Evolutionary conservation across 2,797 vertebrate genomes (phyloP).

Genomic region (Rousettus madagascariensis): DNA sequence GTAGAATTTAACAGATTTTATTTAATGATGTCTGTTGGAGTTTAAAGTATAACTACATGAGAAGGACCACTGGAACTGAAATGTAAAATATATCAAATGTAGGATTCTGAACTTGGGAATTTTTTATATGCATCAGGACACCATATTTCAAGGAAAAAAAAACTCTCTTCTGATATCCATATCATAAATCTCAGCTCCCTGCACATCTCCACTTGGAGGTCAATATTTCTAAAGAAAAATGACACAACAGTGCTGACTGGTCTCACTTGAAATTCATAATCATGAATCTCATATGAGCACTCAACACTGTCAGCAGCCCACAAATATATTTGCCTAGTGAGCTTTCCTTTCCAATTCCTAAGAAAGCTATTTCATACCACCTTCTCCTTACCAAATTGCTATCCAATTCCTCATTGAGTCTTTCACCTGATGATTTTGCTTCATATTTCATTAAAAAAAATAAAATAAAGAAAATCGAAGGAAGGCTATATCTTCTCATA

Average conservation of each 20-base stretch:
- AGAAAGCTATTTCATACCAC: background rate
- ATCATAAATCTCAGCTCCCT: slow-evolving; percentile 1
- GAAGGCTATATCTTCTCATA: background rate
- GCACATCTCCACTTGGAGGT: background rate
- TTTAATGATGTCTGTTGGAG: background rate
- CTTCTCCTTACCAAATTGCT: background rate
- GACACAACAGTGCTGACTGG: background rate
- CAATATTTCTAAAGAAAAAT: slow-evolving; percentile 42
- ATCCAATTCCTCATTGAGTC: background rate
- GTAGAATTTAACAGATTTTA: background rate
- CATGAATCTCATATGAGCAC: background rate
- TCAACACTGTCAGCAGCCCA: background rate
- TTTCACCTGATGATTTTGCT: background rate
- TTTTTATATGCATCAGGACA: background rate
- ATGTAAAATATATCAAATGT: background rate
- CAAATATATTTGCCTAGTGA: background rate
- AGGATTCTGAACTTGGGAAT: background rate
- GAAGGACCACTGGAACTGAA: background rate
- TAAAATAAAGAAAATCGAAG: background rate
- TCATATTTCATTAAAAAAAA: background rate
- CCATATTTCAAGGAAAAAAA: background rate
- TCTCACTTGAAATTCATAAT: slow-evolving; percentile 16
- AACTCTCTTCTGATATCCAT: background rate
- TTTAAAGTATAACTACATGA: background rate
- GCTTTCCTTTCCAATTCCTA: background rate